Evolutionary conservation across 2,888 invertebrate genomes (phyloP), one percentile per base, ranked within the genome.

Genomic region (Scaptodrosophila latifasciaeformis): DNA sequence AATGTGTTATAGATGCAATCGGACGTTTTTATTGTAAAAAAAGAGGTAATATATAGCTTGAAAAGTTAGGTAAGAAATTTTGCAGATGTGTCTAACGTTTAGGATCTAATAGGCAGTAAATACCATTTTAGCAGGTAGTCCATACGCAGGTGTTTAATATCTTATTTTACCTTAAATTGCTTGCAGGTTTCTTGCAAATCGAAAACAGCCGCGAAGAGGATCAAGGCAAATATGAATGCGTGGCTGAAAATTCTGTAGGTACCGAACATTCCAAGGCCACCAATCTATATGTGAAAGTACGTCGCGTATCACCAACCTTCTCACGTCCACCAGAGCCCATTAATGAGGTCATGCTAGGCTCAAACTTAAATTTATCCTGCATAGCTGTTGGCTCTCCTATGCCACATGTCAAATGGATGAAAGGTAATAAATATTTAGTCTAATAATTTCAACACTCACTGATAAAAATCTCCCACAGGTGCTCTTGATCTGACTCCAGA

Each of bases 321-420:
- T 96, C 97, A 10, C 94, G 95, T 63, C 95, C 94, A 15, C 97
- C 98, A 57, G 93, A 94, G 35, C 88, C 92, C 9, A 87, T 92
- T 46, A 93, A 92, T 67, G 96, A 97, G 84, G 97, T 99, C 48
- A 95, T 95, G 91, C 89, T 97, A 45, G 97, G 97, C 10, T 93
- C 94, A 0, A 93, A 93, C 83, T 89, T 98, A 70, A 98, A 96
- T 85, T 88, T 99, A 66, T 96, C 96, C 53, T 99, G 99, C 86
- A 96, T 97, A 50, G 99, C 99, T 7, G 95, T 96, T 24, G 99
- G 99, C 15, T 96, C 98, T 0, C 99, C 99, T 4, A 97, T 99
- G 97, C 99, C 99, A 1, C 93, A 92, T 75, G 97, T 99, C 49
- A 96, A 96, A 87, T 96, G 96, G 96, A 91, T 93, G 69, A 93